phyloP scores from a whole-genome alignment of 2,113 vertebrate genomes.

The Amia ocellicauda region DNA sequence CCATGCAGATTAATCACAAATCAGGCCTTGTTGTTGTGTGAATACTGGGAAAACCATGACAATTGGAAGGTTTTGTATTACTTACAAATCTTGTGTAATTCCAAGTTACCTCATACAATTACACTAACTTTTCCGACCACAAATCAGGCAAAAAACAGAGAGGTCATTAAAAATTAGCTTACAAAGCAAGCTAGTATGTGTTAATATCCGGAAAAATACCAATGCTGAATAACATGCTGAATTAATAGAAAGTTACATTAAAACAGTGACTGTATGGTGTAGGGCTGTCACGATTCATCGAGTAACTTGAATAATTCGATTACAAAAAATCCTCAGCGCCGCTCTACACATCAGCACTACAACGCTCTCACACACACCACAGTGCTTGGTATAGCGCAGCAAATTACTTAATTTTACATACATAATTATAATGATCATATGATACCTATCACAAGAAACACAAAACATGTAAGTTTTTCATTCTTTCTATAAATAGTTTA shows the following conservation, averaged over 20 bases:
- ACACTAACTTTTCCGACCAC: background rate
- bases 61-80: background rate
- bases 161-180: slow-evolving; percentile 6
- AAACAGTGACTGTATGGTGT: too few species aligned
- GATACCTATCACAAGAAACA: too few species aligned
- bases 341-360: too few species aligned
- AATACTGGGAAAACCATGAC: background rate
- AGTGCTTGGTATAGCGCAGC: too few species aligned
- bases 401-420: too few species aligned
- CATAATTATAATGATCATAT: too few species aligned
- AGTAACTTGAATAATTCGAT: too few species aligned
- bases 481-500: too few species aligned
- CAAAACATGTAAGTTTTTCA: too few species aligned
- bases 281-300: too few species aligned
- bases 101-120: background rate
- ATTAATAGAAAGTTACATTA: background rate
- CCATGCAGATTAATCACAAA: background rate
- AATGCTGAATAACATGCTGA: background rate
- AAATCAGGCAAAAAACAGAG: background rate
- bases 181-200: slow-evolving; percentile 10
- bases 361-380: too few species aligned
- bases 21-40: background rate
- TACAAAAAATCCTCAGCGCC: too few species aligned
- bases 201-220: slow-evolving; percentile 11
- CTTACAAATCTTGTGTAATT: background rate